A percentile compares a stretch with the other conserved stretches of the same genome.
phyloP scores from a whole-genome alignment of 2,888 invertebrate species.

The Gnatocerus cornutus region DNA sequence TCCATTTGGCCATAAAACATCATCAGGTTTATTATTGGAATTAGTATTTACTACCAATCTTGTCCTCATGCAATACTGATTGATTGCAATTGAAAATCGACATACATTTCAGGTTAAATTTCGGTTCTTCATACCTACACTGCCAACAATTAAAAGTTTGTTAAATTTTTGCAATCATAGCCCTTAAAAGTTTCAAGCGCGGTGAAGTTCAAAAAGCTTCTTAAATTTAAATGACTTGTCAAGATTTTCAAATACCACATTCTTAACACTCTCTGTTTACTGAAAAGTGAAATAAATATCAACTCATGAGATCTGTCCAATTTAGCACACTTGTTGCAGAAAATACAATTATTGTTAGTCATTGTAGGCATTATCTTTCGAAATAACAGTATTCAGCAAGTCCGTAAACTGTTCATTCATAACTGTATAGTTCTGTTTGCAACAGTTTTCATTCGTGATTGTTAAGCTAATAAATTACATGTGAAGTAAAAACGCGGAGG shows the following conservation, averaged over 20 bases:
- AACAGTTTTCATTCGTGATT: too few relatives aligned
- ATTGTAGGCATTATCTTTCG: too few relatives aligned
- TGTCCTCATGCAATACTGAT: slow-evolving; percentile 52
- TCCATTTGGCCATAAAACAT: slow-evolving; percentile 53
- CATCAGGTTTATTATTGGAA: slow-evolving; percentile 55
- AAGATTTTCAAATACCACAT: slow-evolving; percentile 21
- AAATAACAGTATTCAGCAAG: too few relatives aligned
- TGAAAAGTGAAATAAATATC: background rate
- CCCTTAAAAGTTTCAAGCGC: slow-evolving; percentile 16
- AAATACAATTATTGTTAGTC: too few relatives aligned
- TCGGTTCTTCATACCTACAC: too few relatives aligned
- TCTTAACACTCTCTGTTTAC: background rate
- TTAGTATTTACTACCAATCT: slow-evolving; percentile 54
- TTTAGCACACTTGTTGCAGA: too few relatives aligned
- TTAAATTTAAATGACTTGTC: slow-evolving; percentile 19
- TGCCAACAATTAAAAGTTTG: background rate
- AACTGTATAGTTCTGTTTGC: too few relatives aligned
- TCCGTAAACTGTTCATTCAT: too few relatives aligned
- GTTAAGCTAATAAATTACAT: background rate
- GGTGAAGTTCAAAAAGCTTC: slow-evolving; percentile 1
- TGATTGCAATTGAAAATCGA: slow-evolving; percentile 47
- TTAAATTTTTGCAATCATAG: slow-evolving; percentile 8
- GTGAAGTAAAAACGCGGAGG: background rate
- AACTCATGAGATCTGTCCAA: background rate
- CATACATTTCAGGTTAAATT: slow-evolving; percentile 26